These are phyloP conservation scores for Morpho helenor DNA, from an alignment of 2,888 invertebrate species.

Conservation along the genomic window DNA sequence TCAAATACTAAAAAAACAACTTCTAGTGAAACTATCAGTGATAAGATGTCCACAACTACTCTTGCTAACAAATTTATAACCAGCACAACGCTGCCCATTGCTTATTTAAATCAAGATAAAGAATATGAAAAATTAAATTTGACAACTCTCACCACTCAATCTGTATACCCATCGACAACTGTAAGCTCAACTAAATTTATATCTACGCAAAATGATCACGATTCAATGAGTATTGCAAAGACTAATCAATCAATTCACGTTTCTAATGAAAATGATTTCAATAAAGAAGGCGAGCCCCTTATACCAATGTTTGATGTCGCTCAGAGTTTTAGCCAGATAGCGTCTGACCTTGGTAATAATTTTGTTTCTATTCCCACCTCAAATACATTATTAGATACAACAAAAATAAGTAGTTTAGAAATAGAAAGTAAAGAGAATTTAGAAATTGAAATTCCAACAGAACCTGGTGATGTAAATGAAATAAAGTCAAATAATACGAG, in stretches of 20 bases:
- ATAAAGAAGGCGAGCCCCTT: constrained; percentile 39
- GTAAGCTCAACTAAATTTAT: constrained; percentile 53
- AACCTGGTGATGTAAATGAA: constrained; percentile 35
- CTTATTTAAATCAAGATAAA: constrained; percentile 33
- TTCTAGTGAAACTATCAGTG: constrained; percentile 30
- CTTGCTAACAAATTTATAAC: constrained; percentile 23
- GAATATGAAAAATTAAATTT: constrained; percentile 49
- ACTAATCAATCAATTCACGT: constrained; percentile 21
- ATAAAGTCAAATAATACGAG: constrained; percentile 29
- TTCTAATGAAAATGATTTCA: constrained; percentile 22
- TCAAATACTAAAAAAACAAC: constrained; percentile 30
- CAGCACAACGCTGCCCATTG: constrained; percentile 17
- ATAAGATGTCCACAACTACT: constrained; percentile 20
- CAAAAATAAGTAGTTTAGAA: constrained; percentile 42
- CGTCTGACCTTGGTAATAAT: constrained; percentile 62
- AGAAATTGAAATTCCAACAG: constrained; percentile 60
- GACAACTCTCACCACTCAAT: constrained; percentile 68
- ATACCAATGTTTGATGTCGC: constrained; percentile 65
- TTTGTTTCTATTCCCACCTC: constrained; percentile 58
- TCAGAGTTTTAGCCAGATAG: constrained; percentile 73
- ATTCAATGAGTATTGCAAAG: constrained; percentile 24
- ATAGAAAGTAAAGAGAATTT: constrained; percentile 68
- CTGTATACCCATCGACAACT: constrained; percentile 62
- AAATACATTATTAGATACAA: constrained; percentile 51
- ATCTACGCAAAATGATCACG: constrained; percentile 34